Percentiles rank a stretch among this genome's conserved stretches.
These are phyloP conservation scores for Pterois miles DNA, from an alignment of 2,797 vertebrate genomes.

Conservation along the genomic window DNA sequence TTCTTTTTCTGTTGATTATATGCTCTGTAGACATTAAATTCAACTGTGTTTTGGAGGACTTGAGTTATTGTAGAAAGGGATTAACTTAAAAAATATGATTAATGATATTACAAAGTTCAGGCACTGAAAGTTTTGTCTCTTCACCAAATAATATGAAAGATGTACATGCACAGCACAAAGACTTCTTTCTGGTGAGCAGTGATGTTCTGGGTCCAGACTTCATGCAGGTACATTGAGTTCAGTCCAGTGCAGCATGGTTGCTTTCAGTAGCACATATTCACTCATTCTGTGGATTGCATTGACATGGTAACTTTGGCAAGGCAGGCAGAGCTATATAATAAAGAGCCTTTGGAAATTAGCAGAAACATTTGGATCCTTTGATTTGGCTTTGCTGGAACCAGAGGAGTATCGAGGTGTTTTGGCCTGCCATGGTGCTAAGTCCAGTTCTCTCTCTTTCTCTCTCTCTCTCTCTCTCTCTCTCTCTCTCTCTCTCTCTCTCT, in stretches of 20 bases:
- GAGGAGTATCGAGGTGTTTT: constrained; percentile 27
- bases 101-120: not conserved
- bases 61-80: not conserved
- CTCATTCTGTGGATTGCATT: constrained; percentile 45
- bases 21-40: not conserved
- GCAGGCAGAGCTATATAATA: not conserved
- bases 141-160: not conserved
- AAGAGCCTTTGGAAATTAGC: constrained; percentile 17
- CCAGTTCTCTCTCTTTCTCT: not conserved
- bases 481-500: not conserved
- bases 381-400: constrained; percentile 23
- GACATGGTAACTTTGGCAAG: constrained; percentile 46
- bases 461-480: not conserved
- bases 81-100: not conserved
- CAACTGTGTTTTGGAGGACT: not conserved
- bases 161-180: constrained; percentile 54
- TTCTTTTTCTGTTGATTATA: not conserved
- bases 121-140: not conserved
- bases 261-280: constrained; percentile 50
- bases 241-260: constrained; percentile 53
- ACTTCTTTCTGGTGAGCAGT: constrained; percentile 47
- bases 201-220: constrained; percentile 47
- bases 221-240: constrained; percentile 57
- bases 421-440: not conserved
- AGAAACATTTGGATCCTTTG: constrained; percentile 27